Conservation (phyloP, 2,797 vertebrate genomes). For the Borostomias antarcticus region DNA sequence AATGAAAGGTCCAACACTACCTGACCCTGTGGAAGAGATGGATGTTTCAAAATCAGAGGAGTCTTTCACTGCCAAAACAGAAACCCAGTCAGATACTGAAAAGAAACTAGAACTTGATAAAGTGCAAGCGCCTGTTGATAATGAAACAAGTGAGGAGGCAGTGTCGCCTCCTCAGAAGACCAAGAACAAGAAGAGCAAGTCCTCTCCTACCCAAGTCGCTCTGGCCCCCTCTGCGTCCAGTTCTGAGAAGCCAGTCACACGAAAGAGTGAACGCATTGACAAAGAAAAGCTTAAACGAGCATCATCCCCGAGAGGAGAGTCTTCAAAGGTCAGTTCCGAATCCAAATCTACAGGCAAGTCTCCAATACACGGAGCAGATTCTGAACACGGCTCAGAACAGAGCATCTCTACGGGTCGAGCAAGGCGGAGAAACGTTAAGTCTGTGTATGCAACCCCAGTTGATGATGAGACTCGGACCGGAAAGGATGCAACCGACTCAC, state of each 20-base stretch:
- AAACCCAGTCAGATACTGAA: conserved; percentile 51
- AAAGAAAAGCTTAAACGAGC: conserved; percentile 93
- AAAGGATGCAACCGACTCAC: conserved; percentile 85
- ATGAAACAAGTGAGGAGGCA: conserved; percentile 75
- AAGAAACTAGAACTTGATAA: conserved; percentile 65
- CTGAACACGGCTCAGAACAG: conserved; percentile 79
- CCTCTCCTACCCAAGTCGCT: conserved; percentile 66
- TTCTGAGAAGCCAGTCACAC: conserved; percentile 88
- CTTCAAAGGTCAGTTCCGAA: conserved; percentile 75
- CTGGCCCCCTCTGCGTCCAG: conserved; percentile 53
- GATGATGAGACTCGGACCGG: conserved; percentile 84
- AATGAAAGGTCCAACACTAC: conserved; percentile 47
- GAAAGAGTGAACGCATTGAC: conserved; percentile 97
- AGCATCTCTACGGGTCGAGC: conserved; percentile 84
- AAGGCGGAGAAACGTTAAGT: conserved; percentile 92
- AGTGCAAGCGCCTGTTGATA: conserved; percentile 60
- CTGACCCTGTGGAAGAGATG: conserved; percentile 53
- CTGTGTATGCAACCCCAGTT: conserved; percentile 90
- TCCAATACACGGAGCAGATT: conserved; percentile 83
- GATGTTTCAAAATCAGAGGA: conserved; percentile 60
- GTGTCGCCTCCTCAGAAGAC: conserved; percentile 80
- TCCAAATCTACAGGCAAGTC: conserved; percentile 86
- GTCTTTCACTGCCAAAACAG: conserved; percentile 55
- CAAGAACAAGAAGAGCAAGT: conserved; percentile 89
- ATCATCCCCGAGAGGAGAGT: conserved; percentile 89